Conservation (phyloP, 2,113 vertebrate species). For the Prochilodus magdalenae region DNA sequence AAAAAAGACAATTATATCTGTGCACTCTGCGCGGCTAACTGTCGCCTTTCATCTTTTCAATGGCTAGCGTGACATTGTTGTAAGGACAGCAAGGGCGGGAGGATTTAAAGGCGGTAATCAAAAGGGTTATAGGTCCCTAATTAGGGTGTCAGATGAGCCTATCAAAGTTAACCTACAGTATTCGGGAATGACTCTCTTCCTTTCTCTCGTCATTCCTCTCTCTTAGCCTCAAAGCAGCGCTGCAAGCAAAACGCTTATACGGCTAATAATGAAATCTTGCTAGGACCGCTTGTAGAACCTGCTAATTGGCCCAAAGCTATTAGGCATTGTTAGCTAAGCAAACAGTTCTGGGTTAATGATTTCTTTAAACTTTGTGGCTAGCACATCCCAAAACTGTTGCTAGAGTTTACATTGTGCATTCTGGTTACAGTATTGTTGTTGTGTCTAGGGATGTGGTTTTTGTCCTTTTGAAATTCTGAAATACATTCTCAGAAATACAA, state of each 20-base stretch:
- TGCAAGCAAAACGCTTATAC: not conserved
- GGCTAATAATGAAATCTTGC: not conserved
- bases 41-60: slow-evolving; percentile 65
- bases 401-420: too few species aligned
- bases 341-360: not conserved
- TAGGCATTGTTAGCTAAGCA: not conserved
- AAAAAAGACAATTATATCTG: slow-evolving; percentile 71
- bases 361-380: not conserved
- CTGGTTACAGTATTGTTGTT: too few species aligned
- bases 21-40: slow-evolving; percentile 55
- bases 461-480: too few species aligned
- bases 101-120: slow-evolving; percentile 65
- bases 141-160: slow-evolving; percentile 72
- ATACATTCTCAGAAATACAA: too few species aligned
- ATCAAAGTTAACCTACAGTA: slow-evolving; percentile 57
- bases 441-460: too few species aligned
- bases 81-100: slow-evolving; percentile 63
- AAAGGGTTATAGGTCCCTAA: slow-evolving; percentile 67
- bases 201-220: not conserved
- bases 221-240: not conserved
- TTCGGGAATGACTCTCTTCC: slow-evolving; percentile 9
- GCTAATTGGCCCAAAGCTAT: not conserved
- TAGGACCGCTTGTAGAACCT: not conserved
- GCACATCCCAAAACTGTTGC: too few species aligned
- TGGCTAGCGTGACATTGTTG: slow-evolving; percentile 66